Conservation (phyloP, 2,113 vertebrate genomes). For the Bothrops jararaca region DNA sequence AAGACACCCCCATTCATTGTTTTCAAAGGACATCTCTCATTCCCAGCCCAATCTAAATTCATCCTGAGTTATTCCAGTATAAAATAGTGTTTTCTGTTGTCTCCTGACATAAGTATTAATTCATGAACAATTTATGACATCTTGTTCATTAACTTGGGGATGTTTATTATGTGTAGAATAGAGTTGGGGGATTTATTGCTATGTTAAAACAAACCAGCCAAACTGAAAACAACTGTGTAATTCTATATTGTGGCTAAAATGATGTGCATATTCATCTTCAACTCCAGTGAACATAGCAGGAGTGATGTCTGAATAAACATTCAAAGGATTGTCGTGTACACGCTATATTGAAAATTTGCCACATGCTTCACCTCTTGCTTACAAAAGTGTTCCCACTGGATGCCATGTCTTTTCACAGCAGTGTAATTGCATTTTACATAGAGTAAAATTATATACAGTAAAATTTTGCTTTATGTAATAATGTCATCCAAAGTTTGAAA, state of each 20-base stretch:
- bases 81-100: background rate
- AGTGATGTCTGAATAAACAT: background rate
- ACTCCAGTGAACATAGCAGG: background rate
- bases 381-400: background rate
- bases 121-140: background rate
- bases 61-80: background rate
- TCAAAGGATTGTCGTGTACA: background rate
- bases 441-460: background rate
- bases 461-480: background rate
- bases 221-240: background rate
- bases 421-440: background rate
- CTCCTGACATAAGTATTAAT: background rate
- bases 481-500: background rate
- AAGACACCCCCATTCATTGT: background rate
- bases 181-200: background rate
- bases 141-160: background rate
- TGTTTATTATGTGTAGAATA: background rate
- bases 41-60: background rate
- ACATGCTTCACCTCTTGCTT: background rate
- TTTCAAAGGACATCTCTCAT: background rate
- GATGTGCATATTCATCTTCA: background rate
- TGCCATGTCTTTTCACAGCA: background rate
- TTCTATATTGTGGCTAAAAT: background rate
- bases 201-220: background rate
- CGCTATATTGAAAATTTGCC: background rate